Evolutionary conservation across 2,797 vertebrate species (phyloP).

Genomic region (Sebastes nivosus): DNA sequence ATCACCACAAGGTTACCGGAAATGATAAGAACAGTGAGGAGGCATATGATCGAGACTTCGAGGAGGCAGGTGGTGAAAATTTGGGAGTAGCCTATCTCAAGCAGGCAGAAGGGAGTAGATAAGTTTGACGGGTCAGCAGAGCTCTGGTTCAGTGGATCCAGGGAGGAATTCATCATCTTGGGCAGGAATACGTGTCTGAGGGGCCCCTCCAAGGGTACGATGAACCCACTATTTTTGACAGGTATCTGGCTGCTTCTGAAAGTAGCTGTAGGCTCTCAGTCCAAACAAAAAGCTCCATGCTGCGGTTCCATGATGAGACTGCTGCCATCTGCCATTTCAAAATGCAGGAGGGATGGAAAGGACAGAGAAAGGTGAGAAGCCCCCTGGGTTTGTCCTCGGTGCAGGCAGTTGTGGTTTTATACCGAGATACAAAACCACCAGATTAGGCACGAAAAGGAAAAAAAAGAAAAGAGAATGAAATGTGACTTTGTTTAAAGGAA

Average conservation of each 20-base stretch:
- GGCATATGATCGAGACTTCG: slow-evolving; percentile 92
- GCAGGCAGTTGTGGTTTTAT: slow-evolving; percentile 7
- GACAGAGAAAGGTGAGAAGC: slow-evolving; percentile 30
- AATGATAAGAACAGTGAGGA: slow-evolving; percentile 95
- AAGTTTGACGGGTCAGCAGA: slow-evolving; percentile 55
- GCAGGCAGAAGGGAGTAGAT: slow-evolving; percentile 90
- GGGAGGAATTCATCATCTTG: slow-evolving; percentile 95
- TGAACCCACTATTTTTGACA: slow-evolving; percentile 21
- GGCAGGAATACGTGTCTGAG: slow-evolving; percentile 73
- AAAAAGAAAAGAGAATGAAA: slow-evolving; percentile 13
- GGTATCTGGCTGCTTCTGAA: slow-evolving; percentile 4
- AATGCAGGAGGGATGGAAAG: slow-evolving; percentile 31
- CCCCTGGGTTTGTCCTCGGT: slow-evolving; percentile 33
- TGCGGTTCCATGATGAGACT: slow-evolving; percentile 24
- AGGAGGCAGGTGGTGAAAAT: slow-evolving; percentile 91
- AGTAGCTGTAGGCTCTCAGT: slow-evolving; percentile 45
- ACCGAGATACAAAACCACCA: slow-evolving; percentile 5
- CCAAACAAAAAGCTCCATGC: slow-evolving; percentile 41
- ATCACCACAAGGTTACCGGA: slow-evolving; percentile 96
- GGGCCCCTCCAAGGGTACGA: slow-evolving; percentile 42
- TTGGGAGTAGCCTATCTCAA: slow-evolving; percentile 90
- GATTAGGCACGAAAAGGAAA: slow-evolving; percentile 27
- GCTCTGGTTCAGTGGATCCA: slow-evolving; percentile 87
- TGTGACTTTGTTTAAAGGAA: slow-evolving; percentile 51
- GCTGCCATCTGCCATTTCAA: slow-evolving; percentile 46